Base-by-base conservation (phyloP, 2,888 invertebrate genomes). In the Melanargia galathea region DNA sequence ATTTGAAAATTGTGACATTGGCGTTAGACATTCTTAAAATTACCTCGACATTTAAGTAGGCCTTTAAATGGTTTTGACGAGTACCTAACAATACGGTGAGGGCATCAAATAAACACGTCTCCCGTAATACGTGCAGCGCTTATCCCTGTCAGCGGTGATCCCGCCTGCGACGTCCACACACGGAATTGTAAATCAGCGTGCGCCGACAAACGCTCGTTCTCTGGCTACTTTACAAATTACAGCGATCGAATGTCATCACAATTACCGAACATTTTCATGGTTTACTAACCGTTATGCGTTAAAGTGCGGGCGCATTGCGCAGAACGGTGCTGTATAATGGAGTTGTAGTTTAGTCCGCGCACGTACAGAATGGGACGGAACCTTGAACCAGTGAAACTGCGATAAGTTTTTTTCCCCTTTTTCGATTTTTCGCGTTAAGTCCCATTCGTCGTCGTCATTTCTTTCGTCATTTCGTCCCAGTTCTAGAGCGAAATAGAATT, bases 181-280 rank as follows among this genome's bases (percentile, higher is more conserved):
- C 65, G 60, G 67, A 65, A 69, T 63, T 60, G 45, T 43, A 65
- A 67, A 71, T 64, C 60, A 65, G 49, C 22, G 13, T 20, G n/a
- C 22, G 20, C 33, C 49, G 7, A 13, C 45, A 30, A 38, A 8
- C 58, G 48, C 40, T 43, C 40, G 54, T 40, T 54, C 54, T 11
- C 30, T 5, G 0, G 13, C 10, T 43, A 43, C 43, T 43, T 43
- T 2, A 18, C 18, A 33, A 35, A 52, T 52, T 52, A 35, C 52
- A 35, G 35, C 3, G 16, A 35, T n/a, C 51, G 20, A 7, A 33
- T 30, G 18, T 11, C 33, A 35, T 49, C n/a, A 59, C 59, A 49
- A 49, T 49, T 48, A 8, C 8, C 16, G 2, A 43, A 7, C 18
- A 30, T 30, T 30, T 30, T 30, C 6, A 30, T 30, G 4, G 30